A percentile compares a stretch with the other conserved stretches of the same genome.
phyloP scores from a whole-genome alignment of 2,113 vertebrate species.

The Todiramphus saurophagus region DNA sequence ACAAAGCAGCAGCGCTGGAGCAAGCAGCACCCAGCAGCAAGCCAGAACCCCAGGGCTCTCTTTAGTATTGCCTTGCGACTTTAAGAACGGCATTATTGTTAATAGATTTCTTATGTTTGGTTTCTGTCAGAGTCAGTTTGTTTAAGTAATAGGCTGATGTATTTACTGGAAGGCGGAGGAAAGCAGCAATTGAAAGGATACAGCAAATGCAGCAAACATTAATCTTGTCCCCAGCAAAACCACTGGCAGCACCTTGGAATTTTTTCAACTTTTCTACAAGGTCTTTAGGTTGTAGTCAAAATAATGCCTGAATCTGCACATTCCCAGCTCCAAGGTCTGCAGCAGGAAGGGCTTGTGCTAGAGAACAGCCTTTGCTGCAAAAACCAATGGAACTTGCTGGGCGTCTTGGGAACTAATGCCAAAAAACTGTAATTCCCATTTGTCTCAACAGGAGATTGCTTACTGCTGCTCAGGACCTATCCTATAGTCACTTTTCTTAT shows the following conservation, averaged over 20 bases:
- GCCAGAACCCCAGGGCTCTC: not conserved
- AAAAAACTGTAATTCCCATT: not conserved
- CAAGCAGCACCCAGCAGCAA: not conserved
- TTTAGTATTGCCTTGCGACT: slow-evolving; percentile 7
- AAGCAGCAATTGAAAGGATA: slow-evolving; percentile 51
- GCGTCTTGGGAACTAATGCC: not conserved
- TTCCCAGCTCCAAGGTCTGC: slow-evolving; percentile 7
- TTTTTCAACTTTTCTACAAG: slow-evolving; percentile 52
- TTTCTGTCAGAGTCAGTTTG: slow-evolving; percentile 43
- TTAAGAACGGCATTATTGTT: slow-evolving; percentile 41
- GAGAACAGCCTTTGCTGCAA: not conserved
- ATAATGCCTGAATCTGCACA: slow-evolving; percentile 34
- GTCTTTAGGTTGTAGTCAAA: slow-evolving; percentile 46
- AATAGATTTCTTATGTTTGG: not conserved
- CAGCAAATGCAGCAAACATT: slow-evolving; percentile 22
- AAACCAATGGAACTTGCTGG: not conserved
- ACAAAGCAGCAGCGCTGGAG: not conserved
- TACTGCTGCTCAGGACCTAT: not conserved
- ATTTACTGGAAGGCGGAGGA: slow-evolving; percentile 41
- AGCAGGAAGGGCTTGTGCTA: not conserved
- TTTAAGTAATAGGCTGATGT: slow-evolving; percentile 55
- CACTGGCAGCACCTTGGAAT: slow-evolving; percentile 28
- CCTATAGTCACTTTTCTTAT: not conserved
- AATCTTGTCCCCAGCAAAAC: slow-evolving; percentile 30
- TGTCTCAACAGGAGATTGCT: not conserved